Conservation (phyloP, 2,797 vertebrate species). For the Cirrhinus mrigala region DNA sequence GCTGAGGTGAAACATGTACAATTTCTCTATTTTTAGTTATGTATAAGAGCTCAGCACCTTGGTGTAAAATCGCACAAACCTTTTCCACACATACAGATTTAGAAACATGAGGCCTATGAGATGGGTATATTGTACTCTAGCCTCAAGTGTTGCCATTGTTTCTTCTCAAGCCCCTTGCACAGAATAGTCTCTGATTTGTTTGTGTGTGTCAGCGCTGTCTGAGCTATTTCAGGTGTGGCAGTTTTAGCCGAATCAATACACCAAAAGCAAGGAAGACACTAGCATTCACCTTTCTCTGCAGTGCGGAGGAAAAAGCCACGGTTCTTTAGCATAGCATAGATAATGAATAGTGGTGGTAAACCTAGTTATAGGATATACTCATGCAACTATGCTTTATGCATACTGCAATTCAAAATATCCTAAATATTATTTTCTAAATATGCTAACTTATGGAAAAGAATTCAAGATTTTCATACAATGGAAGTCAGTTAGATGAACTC, state of each 20-base stretch:
- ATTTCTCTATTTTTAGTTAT: constrained; percentile 51
- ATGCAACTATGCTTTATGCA: background rate
- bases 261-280: constrained; percentile 49
- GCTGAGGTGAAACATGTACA: constrained; percentile 50
- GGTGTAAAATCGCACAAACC: background rate
- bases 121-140: constrained; percentile 6
- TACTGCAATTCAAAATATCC: background rate
- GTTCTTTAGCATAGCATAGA: background rate
- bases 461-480: background rate
- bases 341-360: background rate
- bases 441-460: background rate
- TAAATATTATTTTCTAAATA: background rate
- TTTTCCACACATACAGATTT: background rate
- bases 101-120: background rate
- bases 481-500: background rate
- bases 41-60: background rate
- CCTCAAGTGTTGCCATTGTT: background rate
- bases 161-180: background rate
- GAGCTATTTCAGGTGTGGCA: constrained; percentile 76
- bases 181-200: constrained; percentile 16
- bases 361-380: no score
- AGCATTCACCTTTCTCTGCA: constrained; percentile 55
- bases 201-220: constrained; percentile 43
- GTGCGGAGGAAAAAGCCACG: constrained; percentile 41
- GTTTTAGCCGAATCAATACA: constrained; percentile 74